Conservation (phyloP, 1,140 invertebrate species). For the Eriocheir sinensis region DNA sequence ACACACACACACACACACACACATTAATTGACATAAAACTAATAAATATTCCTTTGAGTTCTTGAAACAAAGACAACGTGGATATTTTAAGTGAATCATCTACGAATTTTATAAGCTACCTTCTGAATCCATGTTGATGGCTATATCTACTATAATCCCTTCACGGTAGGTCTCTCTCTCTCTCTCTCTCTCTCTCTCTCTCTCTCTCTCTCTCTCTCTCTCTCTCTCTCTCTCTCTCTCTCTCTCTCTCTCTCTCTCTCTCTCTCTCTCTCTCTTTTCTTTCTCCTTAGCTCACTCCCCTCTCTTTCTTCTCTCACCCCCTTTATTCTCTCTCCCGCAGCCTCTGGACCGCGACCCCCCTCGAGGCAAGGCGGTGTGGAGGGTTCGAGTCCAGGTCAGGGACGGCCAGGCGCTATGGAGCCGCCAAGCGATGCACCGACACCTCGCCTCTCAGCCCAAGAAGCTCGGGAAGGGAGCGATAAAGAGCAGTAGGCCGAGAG, state of each 20-base stretch:
- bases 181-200: neutral
- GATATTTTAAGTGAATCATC: too few relatives aligned
- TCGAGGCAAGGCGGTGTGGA: constrained; percentile 27
- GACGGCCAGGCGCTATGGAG: constrained; percentile 52
- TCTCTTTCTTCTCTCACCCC: neutral
- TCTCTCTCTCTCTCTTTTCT: too few relatives aligned
- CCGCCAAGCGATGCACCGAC: neutral
- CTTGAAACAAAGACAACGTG: too few relatives aligned
- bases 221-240: too few relatives aligned
- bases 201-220: constrained; percentile 38
- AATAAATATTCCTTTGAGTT: too few relatives aligned
- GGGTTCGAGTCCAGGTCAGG: constrained; percentile 42
- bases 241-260: too few relatives aligned
- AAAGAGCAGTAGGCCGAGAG: neutral
- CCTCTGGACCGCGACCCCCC: constrained; percentile 63
- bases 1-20: neutral
- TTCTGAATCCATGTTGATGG: too few relatives aligned
- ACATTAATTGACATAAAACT: too few relatives aligned
- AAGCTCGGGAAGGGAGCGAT: neutral
- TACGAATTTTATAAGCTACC: too few relatives aligned
- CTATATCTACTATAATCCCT: too few relatives aligned
- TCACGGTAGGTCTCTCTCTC: constrained; percentile 41
- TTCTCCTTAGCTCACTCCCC: neutral
- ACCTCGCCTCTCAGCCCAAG: neutral
- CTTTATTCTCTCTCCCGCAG: constrained; percentile 26